Evolutionary conservation across 2,888 invertebrate species (phyloP).

Genomic region (Gryllus longicercus): DNA sequence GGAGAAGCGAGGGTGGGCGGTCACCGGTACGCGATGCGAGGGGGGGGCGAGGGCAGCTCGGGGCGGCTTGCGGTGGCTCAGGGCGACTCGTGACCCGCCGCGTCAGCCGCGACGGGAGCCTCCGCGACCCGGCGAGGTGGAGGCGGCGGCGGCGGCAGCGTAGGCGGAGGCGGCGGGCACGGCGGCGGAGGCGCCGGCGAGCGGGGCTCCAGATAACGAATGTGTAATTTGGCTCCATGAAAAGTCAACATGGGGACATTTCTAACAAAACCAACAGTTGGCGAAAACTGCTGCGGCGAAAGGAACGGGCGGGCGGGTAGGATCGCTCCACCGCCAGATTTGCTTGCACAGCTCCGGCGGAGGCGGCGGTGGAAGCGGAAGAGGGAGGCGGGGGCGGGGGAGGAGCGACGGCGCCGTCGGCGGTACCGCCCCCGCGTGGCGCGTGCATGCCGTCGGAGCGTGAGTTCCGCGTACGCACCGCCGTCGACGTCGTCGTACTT

Average conservation of each 20-base stretch:
- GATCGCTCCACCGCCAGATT: background rate
- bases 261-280: conserved; percentile 11
- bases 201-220: conserved; percentile 6
- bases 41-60: background rate
- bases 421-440: background rate
- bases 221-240: conserved; percentile 17
- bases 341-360: conserved; percentile 1
- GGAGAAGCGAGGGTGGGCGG: no score
- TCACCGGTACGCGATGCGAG: background rate
- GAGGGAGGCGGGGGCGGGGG: background rate
- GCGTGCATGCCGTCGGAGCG: background rate
- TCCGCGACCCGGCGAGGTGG: background rate
- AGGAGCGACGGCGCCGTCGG: background rate
- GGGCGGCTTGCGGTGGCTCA: background rate
- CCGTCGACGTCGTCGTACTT: no score
- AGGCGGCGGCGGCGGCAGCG: background rate
- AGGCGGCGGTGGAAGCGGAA: background rate
- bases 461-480: no score
- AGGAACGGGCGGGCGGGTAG: background rate
- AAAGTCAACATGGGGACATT: conserved; percentile 17
- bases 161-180: background rate
- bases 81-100: background rate
- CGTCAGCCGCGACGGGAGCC: background rate
- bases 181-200: background rate
- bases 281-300: conserved; percentile 11